Evolutionary conservation across 2,888 invertebrate genomes (phyloP).

Genomic region (Eurytoma californica): DNA sequence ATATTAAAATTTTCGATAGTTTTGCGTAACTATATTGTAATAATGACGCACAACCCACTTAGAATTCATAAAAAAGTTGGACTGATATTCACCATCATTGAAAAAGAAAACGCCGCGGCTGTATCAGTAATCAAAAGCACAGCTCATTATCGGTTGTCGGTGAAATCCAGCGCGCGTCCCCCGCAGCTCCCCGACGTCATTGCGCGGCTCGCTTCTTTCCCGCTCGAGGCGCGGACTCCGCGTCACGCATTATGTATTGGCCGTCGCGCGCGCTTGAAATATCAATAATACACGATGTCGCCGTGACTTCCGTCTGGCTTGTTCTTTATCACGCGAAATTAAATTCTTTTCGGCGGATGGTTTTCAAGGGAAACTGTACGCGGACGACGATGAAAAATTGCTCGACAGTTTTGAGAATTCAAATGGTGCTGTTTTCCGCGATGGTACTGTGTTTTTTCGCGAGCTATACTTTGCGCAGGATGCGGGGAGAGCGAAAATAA

Average conservation of each 20-base stretch:
- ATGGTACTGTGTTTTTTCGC: neutral
- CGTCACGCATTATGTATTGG: constrained; percentile 21
- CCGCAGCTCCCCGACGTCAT: neutral
- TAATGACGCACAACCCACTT: neutral
- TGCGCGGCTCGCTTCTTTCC: neutral
- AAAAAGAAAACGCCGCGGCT: neutral
- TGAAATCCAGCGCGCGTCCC: constrained; percentile 1
- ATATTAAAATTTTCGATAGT: neutral
- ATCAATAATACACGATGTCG: constrained; percentile 41
- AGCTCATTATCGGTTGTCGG: neutral
- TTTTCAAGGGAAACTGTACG: neutral
- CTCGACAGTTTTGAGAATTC: too few species aligned
- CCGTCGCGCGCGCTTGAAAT: constrained; percentile 13
- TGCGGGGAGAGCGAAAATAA: neutral
- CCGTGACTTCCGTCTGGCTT: constrained; percentile 3
- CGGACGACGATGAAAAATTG: neutral
- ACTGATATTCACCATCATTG: neutral
- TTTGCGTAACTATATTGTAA: neutral
- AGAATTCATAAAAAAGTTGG: neutral
- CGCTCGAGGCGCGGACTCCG: neutral
- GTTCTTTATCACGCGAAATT: constrained; percentile 1
- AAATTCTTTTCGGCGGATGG: neutral
- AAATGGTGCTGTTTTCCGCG: neutral
- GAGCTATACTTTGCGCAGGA: neutral
- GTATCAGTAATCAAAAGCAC: neutral